Percentiles rank a stretch among this genome's conserved stretches.
Conservation (phyloP, 2,113 vertebrate species). For the Rhabdomys dilectus region DNA sequence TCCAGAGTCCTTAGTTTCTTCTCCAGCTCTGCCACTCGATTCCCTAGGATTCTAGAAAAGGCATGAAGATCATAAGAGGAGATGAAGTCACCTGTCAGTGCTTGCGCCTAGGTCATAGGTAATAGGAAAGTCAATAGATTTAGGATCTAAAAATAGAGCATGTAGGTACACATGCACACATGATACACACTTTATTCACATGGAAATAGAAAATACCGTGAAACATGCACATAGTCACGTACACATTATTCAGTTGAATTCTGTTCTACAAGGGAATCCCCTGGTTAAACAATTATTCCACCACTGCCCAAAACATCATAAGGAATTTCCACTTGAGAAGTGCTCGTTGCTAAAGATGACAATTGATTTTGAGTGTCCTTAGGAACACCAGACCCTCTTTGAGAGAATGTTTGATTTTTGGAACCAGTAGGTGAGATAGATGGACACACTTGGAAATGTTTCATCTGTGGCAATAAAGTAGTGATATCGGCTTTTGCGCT, state of each 20-base stretch:
- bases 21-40: slow-evolving; percentile 95
- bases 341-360: neutral
- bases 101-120: neutral
- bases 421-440: neutral
- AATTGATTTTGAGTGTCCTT: neutral
- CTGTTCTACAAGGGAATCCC: neutral
- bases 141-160: neutral
- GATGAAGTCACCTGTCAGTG: neutral
- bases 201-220: neutral
- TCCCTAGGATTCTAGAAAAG: slow-evolving; percentile 94
- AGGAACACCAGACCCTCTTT: neutral
- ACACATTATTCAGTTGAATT: neutral
- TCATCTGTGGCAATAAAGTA: neutral
- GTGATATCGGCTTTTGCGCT: neutral
- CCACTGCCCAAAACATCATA: neutral
- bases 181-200: neutral
- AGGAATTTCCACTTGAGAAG: neutral
- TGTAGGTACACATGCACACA: too few relatives aligned
- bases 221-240: neutral
- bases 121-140: neutral
- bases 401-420: slow-evolving; percentile 27
- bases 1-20: slow-evolving; percentile 97
- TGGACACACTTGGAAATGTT: neutral
- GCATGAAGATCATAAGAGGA: neutral
- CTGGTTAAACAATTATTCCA: neutral